Percentiles rank a stretch among this genome's conserved stretches.
Conservation (phyloP, 2,888 invertebrate genomes). For the Halictus ligatus region DNA sequence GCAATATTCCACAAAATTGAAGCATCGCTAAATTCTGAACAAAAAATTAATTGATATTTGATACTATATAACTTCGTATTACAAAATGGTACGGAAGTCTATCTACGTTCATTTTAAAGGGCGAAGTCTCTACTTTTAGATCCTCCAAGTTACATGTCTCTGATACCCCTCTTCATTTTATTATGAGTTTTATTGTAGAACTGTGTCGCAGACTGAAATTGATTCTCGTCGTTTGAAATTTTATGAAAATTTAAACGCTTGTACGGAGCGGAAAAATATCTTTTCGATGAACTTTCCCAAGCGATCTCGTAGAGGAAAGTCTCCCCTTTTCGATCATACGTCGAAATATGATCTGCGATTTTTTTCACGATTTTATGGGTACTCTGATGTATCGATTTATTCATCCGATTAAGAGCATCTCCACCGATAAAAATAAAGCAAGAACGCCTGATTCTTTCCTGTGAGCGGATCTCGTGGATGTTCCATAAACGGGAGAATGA, state of each 20-base stretch:
- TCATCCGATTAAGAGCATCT: neutral
- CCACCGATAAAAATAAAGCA: neutral
- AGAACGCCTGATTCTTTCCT: neutral
- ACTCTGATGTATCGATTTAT: no score
- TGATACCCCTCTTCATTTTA: no score
- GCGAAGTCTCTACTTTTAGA: fast-evolving
- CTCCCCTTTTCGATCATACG: no score
- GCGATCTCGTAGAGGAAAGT: no score
- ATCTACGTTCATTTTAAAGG: neutral
- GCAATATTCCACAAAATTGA: neutral
- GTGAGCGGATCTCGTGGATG: neutral
- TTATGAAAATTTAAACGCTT: no score
- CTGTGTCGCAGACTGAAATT: no score
- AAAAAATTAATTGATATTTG: neutral
- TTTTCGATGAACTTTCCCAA: no score
- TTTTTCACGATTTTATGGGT: no score
- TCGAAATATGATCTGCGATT: no score
- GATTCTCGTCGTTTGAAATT: no score
- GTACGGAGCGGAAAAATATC: no score
- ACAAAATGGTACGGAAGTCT: neutral
- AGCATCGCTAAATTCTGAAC: neutral
- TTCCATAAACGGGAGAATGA: neutral
- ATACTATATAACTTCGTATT: neutral
- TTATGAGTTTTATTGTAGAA: no score
- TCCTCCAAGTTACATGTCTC: neutral